phyloP scores from a whole-genome alignment of 2,797 vertebrate species.

The Karalla daura region DNA sequence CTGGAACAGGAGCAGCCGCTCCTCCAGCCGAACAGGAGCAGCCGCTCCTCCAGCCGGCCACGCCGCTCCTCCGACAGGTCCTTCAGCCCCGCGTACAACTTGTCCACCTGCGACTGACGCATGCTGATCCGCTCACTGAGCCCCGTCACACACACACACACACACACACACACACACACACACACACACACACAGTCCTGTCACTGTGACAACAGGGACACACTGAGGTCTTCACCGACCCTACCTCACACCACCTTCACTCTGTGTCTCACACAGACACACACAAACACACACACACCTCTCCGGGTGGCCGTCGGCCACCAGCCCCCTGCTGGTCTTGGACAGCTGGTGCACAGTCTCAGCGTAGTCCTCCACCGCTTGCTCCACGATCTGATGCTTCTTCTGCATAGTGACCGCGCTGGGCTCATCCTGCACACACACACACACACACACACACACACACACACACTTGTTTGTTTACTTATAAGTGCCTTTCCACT shows the following conservation, averaged over 20 bases:
- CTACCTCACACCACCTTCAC: no score
- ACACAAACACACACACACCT: slow-evolving; percentile 77
- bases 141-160: slow-evolving; percentile 24
- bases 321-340: slow-evolving; percentile 93
- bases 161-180: slow-evolving; percentile 26
- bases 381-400: slow-evolving; percentile 97
- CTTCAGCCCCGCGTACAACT: slow-evolving; percentile 94
- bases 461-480: no score
- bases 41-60: slow-evolving; percentile 93
- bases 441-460: slow-evolving; percentile 9
- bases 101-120: slow-evolving; percentile 97
- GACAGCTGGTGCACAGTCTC: slow-evolving; percentile 96
- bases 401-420: slow-evolving; percentile 96
- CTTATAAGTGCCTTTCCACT: no score
- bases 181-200: slow-evolving; percentile 15
- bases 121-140: slow-evolving; percentile 92
- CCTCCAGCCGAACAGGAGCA: slow-evolving; percentile 92
- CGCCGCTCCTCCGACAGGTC: slow-evolving; percentile 93
- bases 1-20: slow-evolving; percentile 94
- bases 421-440: slow-evolving; percentile 89
- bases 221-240: no score
- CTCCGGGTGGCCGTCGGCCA: slow-evolving; percentile 92
- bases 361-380: slow-evolving; percentile 96
- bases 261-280: no score
- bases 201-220: not conserved